Evolutionary conservation across 2,888 invertebrate genomes (phyloP).

Genomic region (Tenthredo livida): DNA sequence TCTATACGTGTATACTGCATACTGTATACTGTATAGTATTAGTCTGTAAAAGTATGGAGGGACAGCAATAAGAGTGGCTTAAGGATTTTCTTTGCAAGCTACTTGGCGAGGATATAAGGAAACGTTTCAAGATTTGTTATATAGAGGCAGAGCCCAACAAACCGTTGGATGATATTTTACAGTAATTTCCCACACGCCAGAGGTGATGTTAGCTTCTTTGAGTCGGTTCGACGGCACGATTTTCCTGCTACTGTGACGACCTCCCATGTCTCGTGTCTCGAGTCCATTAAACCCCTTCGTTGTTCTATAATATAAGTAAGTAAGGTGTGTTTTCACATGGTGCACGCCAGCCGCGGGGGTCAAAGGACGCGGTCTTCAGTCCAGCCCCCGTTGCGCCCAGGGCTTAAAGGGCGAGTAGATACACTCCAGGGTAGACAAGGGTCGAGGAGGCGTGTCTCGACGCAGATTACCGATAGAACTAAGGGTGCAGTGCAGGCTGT

Average conservation of each 20-base stretch:
- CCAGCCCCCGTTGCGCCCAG: neutral
- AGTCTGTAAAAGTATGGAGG: neutral
- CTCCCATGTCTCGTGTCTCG: conserved; percentile 34
- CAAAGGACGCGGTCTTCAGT: conserved; percentile 17
- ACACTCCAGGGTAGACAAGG: neutral
- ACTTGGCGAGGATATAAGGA: neutral
- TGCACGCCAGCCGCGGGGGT: conserved; percentile 42
- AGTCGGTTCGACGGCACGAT: conserved; percentile 14
- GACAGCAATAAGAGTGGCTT: neutral
- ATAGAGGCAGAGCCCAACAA: neutral
- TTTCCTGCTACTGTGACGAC: conserved; percentile 11
- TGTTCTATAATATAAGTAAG: conserved; percentile 26
- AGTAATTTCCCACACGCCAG: conserved; percentile 33
- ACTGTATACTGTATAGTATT: no score
- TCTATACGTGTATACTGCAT: neutral
- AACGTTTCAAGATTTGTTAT: conserved; percentile 15
- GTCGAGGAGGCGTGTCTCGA: conserved; percentile 14
- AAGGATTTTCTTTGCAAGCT: neutral
- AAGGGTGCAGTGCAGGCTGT: conserved; percentile 6
- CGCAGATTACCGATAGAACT: conserved; percentile 36
- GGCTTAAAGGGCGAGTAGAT: conserved; percentile 11
- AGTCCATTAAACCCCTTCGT: conserved; percentile 42
- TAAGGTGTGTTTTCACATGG: conserved; percentile 40
- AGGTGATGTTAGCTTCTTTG: conserved; percentile 5
- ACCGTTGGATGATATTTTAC: conserved; percentile 21